A percentile compares a stretch with the other conserved stretches of the same genome.
Evolutionary conservation across 1,140 invertebrate genomes (phyloP).

Genomic region (Wasmannia auropunctata): DNA sequence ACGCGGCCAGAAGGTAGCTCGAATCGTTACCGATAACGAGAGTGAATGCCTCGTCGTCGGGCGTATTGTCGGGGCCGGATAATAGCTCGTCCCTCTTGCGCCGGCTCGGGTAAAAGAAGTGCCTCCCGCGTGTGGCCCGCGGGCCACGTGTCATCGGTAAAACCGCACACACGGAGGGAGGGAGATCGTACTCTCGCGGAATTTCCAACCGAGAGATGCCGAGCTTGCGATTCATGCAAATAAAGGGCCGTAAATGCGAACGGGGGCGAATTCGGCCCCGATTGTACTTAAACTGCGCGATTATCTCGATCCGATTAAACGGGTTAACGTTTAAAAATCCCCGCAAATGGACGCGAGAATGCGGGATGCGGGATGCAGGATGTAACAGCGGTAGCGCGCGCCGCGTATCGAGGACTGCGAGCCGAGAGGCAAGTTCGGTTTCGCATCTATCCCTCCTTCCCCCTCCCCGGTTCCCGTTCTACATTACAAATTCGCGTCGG

Average conservation of each 20-base stretch:
- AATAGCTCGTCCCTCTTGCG: slow-evolving; percentile 62
- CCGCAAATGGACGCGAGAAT: slow-evolving; percentile 26
- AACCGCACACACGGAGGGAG: slow-evolving; percentile 30
- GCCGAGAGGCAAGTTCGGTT: slow-evolving; percentile 12
- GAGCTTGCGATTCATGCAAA: not conserved
- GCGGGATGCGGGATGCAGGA: not conserved
- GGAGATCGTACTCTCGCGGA: slow-evolving; percentile 26
- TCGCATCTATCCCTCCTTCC: too few species aligned
- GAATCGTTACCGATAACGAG: slow-evolving; percentile 74
- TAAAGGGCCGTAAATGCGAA: not conserved
- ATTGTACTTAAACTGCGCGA: slow-evolving; percentile 17
- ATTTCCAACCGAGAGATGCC: slow-evolving; percentile 11
- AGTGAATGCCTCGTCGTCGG: slow-evolving; percentile 67
- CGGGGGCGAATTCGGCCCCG: not conserved
- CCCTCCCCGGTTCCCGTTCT: not conserved
- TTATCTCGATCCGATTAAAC: slow-evolving; percentile 30
- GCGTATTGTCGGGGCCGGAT: slow-evolving; percentile 62
- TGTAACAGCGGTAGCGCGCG: not conserved
- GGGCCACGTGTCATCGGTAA: slow-evolving; percentile 35
- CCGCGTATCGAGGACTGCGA: not conserved
- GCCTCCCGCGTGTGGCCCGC: slow-evolving; percentile 39
- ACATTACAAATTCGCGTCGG: slow-evolving; percentile 37
- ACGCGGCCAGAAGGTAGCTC: slow-evolving; percentile 57
- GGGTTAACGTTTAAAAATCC: slow-evolving; percentile 11
- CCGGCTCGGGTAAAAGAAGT: not conserved